These are phyloP conservation scores for Megalonaias nervosa DNA, from an alignment of 1,140 invertebrate genomes.

Conservation along the genomic window DNA sequence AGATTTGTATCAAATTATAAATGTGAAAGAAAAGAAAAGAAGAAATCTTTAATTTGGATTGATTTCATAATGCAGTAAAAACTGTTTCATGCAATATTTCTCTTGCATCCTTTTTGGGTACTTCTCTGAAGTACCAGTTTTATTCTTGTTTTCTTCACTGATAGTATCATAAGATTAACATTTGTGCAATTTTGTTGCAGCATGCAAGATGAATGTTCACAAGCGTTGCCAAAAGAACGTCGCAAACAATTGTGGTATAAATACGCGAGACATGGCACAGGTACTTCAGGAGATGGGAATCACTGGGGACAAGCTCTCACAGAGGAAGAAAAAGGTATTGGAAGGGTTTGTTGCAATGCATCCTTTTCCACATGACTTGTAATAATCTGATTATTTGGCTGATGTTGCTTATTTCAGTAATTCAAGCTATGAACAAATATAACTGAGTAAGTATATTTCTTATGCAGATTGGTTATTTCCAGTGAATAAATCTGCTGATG, in stretches of 20 bases:
- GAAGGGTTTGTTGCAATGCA: no score
- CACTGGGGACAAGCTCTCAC: constrained; percentile 87
- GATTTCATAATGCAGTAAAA: neutral
- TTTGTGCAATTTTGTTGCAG: constrained; percentile 50
- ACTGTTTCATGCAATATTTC: neutral
- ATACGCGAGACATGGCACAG: constrained; percentile 96
- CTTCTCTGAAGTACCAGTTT: neutral
- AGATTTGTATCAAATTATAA: no score
- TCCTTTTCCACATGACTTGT: no score
- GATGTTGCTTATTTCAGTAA: no score
- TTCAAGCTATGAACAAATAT: no score
- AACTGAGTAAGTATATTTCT: no score
- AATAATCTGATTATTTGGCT: no score
- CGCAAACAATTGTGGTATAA: constrained; percentile 99
- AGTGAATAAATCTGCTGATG: no score
- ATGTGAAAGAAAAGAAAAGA: neutral
- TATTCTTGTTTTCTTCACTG: no score
- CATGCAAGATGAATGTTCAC: constrained; percentile 97
- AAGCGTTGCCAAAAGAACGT: constrained; percentile 99
- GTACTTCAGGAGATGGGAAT: constrained; percentile 93
- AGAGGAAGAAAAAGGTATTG: constrained; percentile 49
- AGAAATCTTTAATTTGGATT: neutral
- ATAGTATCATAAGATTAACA: neutral
- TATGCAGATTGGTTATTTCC: no score
- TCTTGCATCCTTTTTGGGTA: neutral